Evolutionary conservation across 2,797 vertebrate genomes (phyloP).

Genomic region (Pseudomugil tenellus): DNA sequence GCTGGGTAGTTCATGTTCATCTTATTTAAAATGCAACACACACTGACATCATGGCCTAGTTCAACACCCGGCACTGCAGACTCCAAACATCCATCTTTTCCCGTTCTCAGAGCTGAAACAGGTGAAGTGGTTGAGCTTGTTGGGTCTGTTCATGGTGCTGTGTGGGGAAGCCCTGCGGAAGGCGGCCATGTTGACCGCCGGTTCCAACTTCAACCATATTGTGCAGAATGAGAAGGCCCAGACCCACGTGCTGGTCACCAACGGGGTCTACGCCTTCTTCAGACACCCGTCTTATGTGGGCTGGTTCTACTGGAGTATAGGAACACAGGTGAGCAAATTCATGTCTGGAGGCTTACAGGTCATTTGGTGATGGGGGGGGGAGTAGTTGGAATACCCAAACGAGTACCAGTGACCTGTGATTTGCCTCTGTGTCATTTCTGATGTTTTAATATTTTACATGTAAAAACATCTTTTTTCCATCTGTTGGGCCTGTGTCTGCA

Average conservation of each 20-base stretch:
- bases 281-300: slow-evolving; percentile 97
- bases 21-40: too few relatives aligned
- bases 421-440: too few relatives aligned
- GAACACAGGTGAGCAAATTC: slow-evolving; percentile 89
- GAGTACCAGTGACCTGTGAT: too few relatives aligned
- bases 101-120: slow-evolving; percentile 90
- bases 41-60: too few relatives aligned
- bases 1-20: too few relatives aligned
- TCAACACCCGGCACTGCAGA: too few relatives aligned
- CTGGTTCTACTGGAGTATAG: slow-evolving; percentile 99
- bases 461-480: too few relatives aligned
- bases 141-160: slow-evolving; percentile 92
- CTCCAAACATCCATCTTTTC: not conserved
- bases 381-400: too few relatives aligned
- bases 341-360: too few relatives aligned
- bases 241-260: slow-evolving; percentile 93
- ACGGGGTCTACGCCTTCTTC: slow-evolving; percentile 92
- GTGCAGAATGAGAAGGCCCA: slow-evolving; percentile 98
- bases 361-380: too few relatives aligned
- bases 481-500: too few relatives aligned
- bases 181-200: slow-evolving; percentile 95
- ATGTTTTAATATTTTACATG: too few relatives aligned
- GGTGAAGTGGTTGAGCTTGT: slow-evolving; percentile 88
- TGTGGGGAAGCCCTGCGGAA: slow-evolving; percentile 93
- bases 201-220: slow-evolving; percentile 99